Base-by-base conservation (phyloP, 2,797 vertebrate genomes). In the Anas flavirostris region DNA sequence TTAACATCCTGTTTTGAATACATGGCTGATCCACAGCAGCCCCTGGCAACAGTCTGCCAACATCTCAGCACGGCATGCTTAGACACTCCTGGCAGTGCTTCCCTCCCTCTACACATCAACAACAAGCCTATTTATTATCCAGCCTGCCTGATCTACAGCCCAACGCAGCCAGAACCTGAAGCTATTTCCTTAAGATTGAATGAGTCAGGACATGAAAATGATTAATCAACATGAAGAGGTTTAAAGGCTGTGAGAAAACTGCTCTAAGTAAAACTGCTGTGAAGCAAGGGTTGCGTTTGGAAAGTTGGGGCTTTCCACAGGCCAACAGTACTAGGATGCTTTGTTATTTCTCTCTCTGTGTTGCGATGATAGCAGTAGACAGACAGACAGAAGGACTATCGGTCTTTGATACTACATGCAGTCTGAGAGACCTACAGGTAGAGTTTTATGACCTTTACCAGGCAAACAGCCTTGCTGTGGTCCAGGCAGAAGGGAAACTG, bases 191-290 rank as follows among this genome's bases (percentile, higher is more conserved):
- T 91, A 86, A 97, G 93, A 88, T 13, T 76, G 86, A 96, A 95
- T 95, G 90, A 97, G 94, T 97, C 95, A 96, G 88, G 92, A 94
- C 94, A 97, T 70, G 96, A 97, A 97, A 97, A 97, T 91, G 59
- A 96, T 95, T 97, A 97, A 97, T 93, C 95, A 96, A 96, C 86
- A 82, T 63, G 76, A 96, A 95, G 86, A 96, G 59, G 76, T 96
- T 90, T 94, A 95, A 97, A 96, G 93, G 77, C 90, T 95, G 90
- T 73, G 59, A 88, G 81, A 92, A 77, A 93, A 94, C 90, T 82
- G 95, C 48, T 94, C 22, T 93, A 95, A 97, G 90, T 93, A 89
- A 97, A 96, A 78, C 63, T 83, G 96, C 17, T 12, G 88, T 82
- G 91, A 96, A 94, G 88, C 69, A 82, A 80, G 60, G 74, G 95